Conservation (phyloP, 2,797 vertebrate species). For the Hipposideros larvatus region DNA sequence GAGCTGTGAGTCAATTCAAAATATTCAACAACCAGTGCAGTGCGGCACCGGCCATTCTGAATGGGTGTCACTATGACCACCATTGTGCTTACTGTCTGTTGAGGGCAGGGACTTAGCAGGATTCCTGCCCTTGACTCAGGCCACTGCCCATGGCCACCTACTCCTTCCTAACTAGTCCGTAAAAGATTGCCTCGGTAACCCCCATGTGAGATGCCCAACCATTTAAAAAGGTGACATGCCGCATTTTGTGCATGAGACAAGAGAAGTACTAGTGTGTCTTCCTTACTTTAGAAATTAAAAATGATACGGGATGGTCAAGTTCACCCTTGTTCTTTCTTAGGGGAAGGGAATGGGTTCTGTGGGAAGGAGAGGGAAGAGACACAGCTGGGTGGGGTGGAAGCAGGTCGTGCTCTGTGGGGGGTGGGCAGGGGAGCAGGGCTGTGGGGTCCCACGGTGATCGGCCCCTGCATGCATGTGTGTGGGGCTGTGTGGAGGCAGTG, state of each 20-base stretch:
- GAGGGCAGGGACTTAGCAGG: background rate
- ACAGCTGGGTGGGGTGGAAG: background rate
- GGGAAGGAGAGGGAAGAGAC: slow-evolving; percentile 41
- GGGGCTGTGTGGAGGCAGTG: background rate
- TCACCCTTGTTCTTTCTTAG: background rate
- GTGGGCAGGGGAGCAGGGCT: background rate
- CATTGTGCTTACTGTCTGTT: rapidly evolving
- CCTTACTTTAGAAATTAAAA: slow-evolving; percentile 32
- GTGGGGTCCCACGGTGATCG: background rate
- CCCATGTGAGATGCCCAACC: background rate
- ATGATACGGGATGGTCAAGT: background rate
- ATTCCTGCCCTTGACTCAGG: background rate
- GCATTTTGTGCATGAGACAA: background rate
- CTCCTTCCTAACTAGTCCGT: background rate
- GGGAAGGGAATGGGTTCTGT: background rate
- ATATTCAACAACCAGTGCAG: background rate
- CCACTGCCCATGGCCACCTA: background rate
- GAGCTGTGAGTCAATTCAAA: background rate
- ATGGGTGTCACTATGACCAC: background rate
- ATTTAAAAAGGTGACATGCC: background rate
- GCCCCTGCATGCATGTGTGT: rapidly evolving
- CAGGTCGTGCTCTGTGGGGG: background rate
- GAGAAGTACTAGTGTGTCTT: background rate
- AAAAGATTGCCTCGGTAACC: background rate
- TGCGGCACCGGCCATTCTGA: rapidly evolving